Base-by-base conservation (phyloP, 92 coral and sea anemone species). In the Porites cylindrica region DNA sequence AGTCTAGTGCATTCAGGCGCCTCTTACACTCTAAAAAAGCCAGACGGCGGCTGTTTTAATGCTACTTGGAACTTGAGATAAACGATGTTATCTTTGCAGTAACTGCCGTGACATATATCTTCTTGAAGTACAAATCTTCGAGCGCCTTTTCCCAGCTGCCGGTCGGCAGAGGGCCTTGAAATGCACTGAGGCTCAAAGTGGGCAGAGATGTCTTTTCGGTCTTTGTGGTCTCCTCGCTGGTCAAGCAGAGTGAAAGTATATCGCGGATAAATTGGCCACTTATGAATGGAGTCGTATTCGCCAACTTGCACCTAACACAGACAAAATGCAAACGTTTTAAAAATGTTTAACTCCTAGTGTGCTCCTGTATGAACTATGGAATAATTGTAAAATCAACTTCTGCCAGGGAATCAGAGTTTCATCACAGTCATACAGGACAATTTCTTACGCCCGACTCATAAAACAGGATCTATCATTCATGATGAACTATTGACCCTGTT, bases 71-170 rank as follows among this genome's bases (percentile, higher is more conserved):
- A 95, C 87, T 89, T 95, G 53, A 97, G 92, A 83, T 90, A 97
- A 61, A 97, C 89, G 1, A 90, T 85, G 61, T 97, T 89, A 43
- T 97, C 95, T 51, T 95, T 95, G 82, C 99, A 95, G 84, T 95
- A 97, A 20, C 90, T 80, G 11, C 91, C 82, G 58, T 94, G 93
- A 52, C 94, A 79, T 8, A 94, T 93, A 43, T 95, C 96, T 8
- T 91, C 93, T 69, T 97, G 99, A 14, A 91, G 91, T 20, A 97
- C 99, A 53, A 97, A 97, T 68, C 96, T 88, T 8, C 99, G 81
- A 10, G 99, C 99, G 67, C 99, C 99, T 88, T 97, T 97, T 18
- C 99, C 99, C 4, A 97, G 96, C 88, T 97, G 98, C 75, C 98
- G 90, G 89, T 97, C 95, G 61, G 92, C 94, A 7, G 93, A 90